These are phyloP conservation scores for Paraescarpia echinospica DNA, from an alignment of 1,140 invertebrate genomes.

Conservation along the genomic window DNA sequence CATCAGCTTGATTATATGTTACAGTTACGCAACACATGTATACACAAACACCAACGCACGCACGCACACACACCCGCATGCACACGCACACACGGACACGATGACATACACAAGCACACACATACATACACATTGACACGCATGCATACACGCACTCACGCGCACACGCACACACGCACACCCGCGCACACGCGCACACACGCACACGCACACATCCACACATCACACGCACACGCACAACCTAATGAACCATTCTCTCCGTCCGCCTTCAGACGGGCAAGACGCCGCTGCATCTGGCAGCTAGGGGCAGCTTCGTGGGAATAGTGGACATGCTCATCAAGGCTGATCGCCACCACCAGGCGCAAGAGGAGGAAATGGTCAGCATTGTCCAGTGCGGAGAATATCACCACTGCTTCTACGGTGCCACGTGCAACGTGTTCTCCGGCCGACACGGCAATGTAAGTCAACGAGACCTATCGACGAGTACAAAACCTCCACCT, in stretches of 20 bases:
- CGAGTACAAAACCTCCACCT: neutral
- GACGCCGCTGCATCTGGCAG: constrained; percentile 72
- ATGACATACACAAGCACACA: neutral
- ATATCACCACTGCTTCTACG: constrained; percentile 31
- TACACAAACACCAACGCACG: neutral
- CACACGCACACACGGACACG: neutral
- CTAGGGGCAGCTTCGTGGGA: constrained; percentile 78
- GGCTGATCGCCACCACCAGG: constrained; percentile 59
- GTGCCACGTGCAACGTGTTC: constrained; percentile 28
- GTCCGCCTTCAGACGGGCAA: constrained; percentile 62
- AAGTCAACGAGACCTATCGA: constrained; percentile 18
- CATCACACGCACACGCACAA: constrained; percentile 1
- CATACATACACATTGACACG: neutral
- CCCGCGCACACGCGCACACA: neutral
- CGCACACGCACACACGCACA: constrained; percentile 11
- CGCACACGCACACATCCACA: neutral
- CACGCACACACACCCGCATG: neutral
- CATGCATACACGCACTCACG: neutral
- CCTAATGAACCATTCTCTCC: neutral
- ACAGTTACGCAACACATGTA: neutral
- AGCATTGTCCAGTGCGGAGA: constrained; percentile 24
- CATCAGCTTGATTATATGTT: too few relatives aligned
- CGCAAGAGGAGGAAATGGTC: constrained; percentile 15
- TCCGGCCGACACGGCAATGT: constrained; percentile 33
- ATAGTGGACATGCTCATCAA: constrained; percentile 83